Conservation (phyloP, 2,888 invertebrate genomes). For the Clistopyga incitator region DNA sequence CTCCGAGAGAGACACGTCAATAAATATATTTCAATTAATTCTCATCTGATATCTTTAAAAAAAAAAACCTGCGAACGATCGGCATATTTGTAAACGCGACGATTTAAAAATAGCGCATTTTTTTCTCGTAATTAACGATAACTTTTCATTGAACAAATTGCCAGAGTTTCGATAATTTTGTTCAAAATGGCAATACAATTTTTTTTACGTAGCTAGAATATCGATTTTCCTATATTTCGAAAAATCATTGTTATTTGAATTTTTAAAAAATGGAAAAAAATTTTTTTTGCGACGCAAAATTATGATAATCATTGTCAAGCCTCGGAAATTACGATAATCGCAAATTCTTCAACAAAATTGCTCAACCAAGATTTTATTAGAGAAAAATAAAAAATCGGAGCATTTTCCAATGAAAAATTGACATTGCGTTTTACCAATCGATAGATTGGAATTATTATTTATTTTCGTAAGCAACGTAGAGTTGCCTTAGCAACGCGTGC, state of each 20-base stretch:
- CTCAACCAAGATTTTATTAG: neutral
- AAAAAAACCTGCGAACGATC: neutral
- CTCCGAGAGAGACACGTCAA: constrained; percentile 55
- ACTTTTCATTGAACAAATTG: neutral
- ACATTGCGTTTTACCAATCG: no score
- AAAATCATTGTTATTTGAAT: no score
- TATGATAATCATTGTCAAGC: neutral
- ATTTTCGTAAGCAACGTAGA: no score
- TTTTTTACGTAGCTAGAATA: no score
- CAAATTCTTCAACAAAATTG: neutral
- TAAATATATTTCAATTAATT: constrained; percentile 63
- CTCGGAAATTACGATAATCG: neutral
- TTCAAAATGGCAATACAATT: no score
- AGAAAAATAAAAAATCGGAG: neutral
- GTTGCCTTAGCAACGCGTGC: neutral
- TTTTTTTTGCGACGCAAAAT: no score
- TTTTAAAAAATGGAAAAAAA: no score
- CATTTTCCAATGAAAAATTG: neutral
- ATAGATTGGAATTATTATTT: no score
- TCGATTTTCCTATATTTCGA: no score
- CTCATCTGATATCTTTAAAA: constrained; percentile 2
- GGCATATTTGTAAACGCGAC: neutral
- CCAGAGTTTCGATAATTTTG: neutral
- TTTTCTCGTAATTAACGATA: neutral
- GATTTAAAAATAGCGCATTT: neutral